Conservation (phyloP, 2,888 invertebrate species). For the Perdita meconis region DNA sequence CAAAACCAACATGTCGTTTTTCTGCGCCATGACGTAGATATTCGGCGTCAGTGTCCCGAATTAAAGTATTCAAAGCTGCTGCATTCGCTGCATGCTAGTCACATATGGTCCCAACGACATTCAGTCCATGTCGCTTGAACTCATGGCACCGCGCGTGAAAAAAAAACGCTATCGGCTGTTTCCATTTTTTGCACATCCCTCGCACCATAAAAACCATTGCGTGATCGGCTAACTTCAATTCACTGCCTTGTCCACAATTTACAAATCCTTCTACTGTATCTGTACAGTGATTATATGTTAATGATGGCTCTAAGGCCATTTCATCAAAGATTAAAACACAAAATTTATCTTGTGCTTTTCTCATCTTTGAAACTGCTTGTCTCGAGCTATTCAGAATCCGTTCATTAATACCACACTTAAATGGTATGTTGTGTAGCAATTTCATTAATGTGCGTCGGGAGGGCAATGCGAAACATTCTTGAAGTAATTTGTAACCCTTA, state of each 20-base stretch:
- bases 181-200: background rate
- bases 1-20: background rate
- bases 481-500: background rate
- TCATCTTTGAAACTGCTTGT: background rate
- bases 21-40: background rate
- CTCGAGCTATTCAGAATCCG: background rate
- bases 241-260: background rate
- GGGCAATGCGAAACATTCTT: background rate
- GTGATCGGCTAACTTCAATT: background rate
- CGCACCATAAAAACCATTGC: constrained; percentile 5
- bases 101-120: background rate
- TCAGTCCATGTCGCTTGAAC: too few species aligned
- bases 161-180: background rate
- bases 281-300: background rate
- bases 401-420: background rate
- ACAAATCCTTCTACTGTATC: background rate
- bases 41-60: constrained; percentile 1
- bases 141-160: background rate
- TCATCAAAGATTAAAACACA: background rate
- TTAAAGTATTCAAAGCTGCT: background rate
- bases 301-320: background rate
- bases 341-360: background rate
- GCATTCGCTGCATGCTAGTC: background rate
- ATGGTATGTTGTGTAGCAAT: background rate
- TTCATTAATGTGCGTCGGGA: background rate